A percentile compares a stretch with the other conserved stretches of the same genome.
These are phyloP conservation scores for Bombus waltoni DNA, from an alignment of 1,140 invertebrate species.

Conservation along the genomic window DNA sequence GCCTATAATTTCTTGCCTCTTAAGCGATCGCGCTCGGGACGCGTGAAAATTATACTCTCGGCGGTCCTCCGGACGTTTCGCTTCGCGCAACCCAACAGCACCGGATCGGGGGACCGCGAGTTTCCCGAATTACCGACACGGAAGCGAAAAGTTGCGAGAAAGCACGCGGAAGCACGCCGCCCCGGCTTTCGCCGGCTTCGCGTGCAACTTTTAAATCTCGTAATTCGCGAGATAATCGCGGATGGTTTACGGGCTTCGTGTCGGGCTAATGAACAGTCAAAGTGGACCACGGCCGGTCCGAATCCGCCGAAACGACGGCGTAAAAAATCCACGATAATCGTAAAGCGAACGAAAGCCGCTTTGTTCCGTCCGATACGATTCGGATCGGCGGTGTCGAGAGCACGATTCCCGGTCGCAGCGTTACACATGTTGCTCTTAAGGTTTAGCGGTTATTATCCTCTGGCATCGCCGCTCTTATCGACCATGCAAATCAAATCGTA, in stretches of 20 bases:
- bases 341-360: slow-evolving; percentile 4
- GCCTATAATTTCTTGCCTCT: not conserved
- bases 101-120: too few relatives aligned
- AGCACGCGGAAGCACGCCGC: not conserved
- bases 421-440: slow-evolving; percentile 61
- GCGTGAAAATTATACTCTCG: not conserved
- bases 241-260: slow-evolving; percentile 11
- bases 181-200: not conserved
- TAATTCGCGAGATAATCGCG: not conserved
- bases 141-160: not conserved
- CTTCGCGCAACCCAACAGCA: not conserved
- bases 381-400: slow-evolving; percentile 9
- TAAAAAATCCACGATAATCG: not conserved
- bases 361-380: slow-evolving; percentile 38
- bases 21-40: not conserved
- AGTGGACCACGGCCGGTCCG: not conserved
- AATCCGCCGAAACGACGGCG: not conserved
- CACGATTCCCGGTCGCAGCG: slow-evolving; percentile 45
- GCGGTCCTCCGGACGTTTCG: not conserved
- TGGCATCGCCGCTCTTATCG: slow-evolving; percentile 56
- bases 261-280: slow-evolving; percentile 1
- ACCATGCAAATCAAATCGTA: slow-evolving; percentile 62
- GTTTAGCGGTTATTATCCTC: slow-evolving; percentile 61
- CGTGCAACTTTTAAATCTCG: not conserved
- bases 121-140: not conserved